phyloP scores from a whole-genome alignment of 2,888 invertebrate genomes.

The Chaitophorus viminalis region DNA sequence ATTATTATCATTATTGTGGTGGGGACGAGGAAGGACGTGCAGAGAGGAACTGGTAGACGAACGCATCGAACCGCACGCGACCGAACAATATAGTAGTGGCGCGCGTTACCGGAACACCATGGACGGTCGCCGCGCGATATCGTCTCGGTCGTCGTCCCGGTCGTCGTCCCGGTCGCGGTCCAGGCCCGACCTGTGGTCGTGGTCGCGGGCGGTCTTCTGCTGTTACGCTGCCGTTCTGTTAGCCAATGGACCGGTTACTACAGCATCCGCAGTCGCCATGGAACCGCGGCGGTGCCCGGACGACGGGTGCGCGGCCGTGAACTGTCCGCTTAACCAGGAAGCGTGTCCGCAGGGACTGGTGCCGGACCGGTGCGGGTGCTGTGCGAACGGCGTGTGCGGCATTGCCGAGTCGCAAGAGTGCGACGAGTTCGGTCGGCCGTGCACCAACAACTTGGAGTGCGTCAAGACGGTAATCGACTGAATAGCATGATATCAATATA shows the following conservation, averaged over 20 bases:
- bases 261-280: neutral
- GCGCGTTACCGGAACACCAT: neutral
- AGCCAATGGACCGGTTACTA: neutral
- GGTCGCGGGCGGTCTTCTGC: neutral
- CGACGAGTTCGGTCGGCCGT: constrained; percentile 8
- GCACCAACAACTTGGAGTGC: constrained; percentile 37
- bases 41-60: too few species aligned
- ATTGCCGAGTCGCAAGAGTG: constrained; percentile 10
- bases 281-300: constrained; percentile 23
- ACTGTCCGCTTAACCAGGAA: neutral
- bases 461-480: neutral
- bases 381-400: constrained; percentile 49
- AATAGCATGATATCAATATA: too few species aligned
- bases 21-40: too few species aligned
- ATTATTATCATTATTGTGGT: too few species aligned
- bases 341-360: constrained; percentile 43
- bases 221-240: neutral
- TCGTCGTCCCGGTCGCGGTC: neutral
- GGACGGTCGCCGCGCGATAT: neutral
- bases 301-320: neutral
- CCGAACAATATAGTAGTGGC: neutral
- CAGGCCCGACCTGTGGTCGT: neutral
- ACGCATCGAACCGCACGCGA: neutral
- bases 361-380: constrained; percentile 49
- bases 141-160: neutral